phyloP scores from a whole-genome alignment of 2,888 invertebrate genomes.

The Patella ulyssiponensis region DNA sequence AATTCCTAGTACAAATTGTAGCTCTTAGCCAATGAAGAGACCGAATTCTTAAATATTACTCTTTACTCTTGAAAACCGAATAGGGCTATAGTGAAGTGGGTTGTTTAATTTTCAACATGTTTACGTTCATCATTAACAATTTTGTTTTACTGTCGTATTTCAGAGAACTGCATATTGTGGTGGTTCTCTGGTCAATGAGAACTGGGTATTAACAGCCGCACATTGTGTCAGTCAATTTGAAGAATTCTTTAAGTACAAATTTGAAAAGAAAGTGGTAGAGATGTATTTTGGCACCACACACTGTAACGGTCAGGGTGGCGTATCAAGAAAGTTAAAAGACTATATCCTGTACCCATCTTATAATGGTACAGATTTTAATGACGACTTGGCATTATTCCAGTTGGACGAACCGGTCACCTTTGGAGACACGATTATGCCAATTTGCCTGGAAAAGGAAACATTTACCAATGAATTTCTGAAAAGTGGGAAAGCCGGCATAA shows the following conservation, averaged over 20 bases:
- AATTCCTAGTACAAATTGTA: too few species aligned
- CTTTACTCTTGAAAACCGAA: too few species aligned
- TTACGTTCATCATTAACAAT: too few species aligned
- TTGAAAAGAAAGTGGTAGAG: conserved; percentile 38
- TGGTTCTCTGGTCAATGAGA: conserved; percentile 48
- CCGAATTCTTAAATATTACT: too few species aligned
- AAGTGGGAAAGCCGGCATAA: conserved; percentile 34
- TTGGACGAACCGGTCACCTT: conserved; percentile 44
- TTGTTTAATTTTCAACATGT: too few species aligned
- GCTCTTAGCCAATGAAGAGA: too few species aligned
- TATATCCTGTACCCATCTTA: conserved; percentile 42
- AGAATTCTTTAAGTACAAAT: conserved; percentile 33
- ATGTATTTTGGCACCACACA: conserved; percentile 42
- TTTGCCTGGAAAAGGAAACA: conserved; percentile 42
- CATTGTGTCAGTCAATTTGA: conserved; percentile 48
- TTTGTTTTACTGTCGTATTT: not conserved
- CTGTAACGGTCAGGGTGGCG: conserved; percentile 41
- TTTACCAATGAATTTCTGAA: conserved; percentile 40
- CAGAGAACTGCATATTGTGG: conserved; percentile 50
- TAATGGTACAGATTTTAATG: conserved; percentile 40
- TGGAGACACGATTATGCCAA: conserved; percentile 43
- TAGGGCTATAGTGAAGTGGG: too few species aligned
- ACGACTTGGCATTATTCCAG: conserved; percentile 53
- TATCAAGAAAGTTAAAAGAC: conserved; percentile 34
- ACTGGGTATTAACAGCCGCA: conserved; percentile 50